A percentile compares a stretch with the other conserved stretches of the same genome.
Evolutionary conservation across 2,797 vertebrate species (phyloP).

Genomic region (Hippocampus kuda): DNA sequence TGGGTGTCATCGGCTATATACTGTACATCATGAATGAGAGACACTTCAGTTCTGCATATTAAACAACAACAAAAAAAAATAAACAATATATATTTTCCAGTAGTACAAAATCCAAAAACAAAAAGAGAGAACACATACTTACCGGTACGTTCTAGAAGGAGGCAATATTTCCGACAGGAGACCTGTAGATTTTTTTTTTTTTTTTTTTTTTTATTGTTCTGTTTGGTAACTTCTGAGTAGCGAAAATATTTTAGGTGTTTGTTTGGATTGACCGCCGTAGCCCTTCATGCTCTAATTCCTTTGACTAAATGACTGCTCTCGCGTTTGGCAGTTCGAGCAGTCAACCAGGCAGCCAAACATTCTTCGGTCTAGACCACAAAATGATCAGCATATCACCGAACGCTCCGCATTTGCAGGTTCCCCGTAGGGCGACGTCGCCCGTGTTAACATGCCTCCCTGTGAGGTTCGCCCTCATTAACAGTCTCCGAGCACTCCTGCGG

Average conservation of each 20-base stretch:
- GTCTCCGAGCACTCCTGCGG: conserved; percentile 19
- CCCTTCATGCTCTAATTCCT: conserved; percentile 60
- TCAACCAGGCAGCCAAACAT: conserved; percentile 31
- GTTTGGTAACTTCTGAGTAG: not conserved
- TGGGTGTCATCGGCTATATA: not conserved
- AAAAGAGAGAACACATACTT: not conserved
- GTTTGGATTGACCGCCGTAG: not conserved
- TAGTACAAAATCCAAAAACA: not conserved
- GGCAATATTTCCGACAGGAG: not conserved
- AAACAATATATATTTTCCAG: not conserved
- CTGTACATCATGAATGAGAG: not conserved
- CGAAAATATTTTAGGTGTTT: conserved; percentile 5
- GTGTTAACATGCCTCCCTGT: conserved; percentile 21
- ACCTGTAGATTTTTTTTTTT: not conserved
- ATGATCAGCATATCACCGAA: conserved; percentile 47
- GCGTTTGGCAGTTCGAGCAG: conserved; percentile 40
- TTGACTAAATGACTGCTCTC: conserved; percentile 51
- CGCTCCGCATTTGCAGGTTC: conserved; percentile 30
- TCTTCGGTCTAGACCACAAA: conserved; percentile 37
- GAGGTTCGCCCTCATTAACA: conserved; percentile 33
- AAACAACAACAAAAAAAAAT: too few relatives aligned
- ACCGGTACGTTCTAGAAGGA: too few relatives aligned
- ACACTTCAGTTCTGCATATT: not conserved
- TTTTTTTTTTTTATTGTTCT: not conserved
- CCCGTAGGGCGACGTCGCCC: conserved; percentile 32